phyloP scores from a whole-genome alignment of 2,113 vertebrate genomes.

The Todiramphus chloris region DNA sequence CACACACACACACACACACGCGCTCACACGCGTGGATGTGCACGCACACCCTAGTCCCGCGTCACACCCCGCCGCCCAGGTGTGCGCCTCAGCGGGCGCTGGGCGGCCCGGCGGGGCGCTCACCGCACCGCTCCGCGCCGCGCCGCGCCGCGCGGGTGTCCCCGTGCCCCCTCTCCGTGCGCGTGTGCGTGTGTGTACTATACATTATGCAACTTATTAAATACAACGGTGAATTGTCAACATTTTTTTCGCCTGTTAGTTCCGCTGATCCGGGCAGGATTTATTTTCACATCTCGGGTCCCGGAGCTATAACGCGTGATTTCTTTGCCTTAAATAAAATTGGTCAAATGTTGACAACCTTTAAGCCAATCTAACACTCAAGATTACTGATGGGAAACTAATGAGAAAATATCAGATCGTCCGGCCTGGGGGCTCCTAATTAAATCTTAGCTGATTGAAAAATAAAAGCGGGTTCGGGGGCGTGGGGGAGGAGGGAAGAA shows the following conservation, averaged over 20 bases:
- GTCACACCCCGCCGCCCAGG: not conserved
- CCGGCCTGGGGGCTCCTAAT: constrained; percentile 89
- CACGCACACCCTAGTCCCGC: accelerated
- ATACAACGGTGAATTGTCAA: constrained; percentile 78
- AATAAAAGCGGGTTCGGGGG: constrained; percentile 80
- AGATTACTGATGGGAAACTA: constrained; percentile 86
- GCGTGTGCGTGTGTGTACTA: not conserved
- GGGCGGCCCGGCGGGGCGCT: not conserved
- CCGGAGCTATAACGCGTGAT: constrained; percentile 76
- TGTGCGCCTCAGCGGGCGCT: not conserved
- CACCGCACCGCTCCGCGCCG: not conserved
- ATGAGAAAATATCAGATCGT: constrained; percentile 89
- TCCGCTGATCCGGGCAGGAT: constrained; percentile 82
- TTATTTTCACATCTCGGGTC: constrained; percentile 81
- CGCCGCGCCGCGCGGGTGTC: not conserved
- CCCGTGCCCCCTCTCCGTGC: not conserved
- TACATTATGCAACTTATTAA: constrained; percentile 75
- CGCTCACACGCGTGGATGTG: not conserved
- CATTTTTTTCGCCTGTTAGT: constrained; percentile 81
- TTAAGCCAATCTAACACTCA: constrained; percentile 84
- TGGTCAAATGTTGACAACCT: constrained; percentile 91
- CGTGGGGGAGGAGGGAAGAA: constrained; percentile 50
- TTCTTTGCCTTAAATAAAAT: constrained; percentile 82
- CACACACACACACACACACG: not conserved
- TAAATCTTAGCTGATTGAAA: constrained; percentile 95